A percentile compares a stretch with the other conserved stretches of the same genome.
These are phyloP conservation scores for Aphidius ervi DNA, from an alignment of 1,140 invertebrate genomes.

Conservation along the genomic window DNA sequence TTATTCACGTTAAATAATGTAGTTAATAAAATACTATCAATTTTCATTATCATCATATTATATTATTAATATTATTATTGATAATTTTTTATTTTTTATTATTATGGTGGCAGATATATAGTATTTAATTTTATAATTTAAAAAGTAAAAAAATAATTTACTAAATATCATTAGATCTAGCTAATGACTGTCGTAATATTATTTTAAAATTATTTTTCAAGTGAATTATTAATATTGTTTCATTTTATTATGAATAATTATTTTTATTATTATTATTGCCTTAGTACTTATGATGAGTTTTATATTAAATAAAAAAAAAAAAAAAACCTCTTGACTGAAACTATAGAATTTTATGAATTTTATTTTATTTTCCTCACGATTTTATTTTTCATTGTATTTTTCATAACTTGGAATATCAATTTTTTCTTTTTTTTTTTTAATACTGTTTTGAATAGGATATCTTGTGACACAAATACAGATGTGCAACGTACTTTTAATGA, in stretches of 20 bases:
- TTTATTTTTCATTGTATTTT: slow-evolving; percentile 14
- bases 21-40: slow-evolving; percentile 12
- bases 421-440: slow-evolving; percentile 20
- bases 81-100: background rate
- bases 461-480: slow-evolving; percentile 19
- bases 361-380: slow-evolving; percentile 10
- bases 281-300: background rate
- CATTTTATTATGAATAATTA: slow-evolving; percentile 13
- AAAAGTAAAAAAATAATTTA: slow-evolving; percentile 36
- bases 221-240: slow-evolving; percentile 3
- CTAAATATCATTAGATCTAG: slow-evolving; percentile 50
- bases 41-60: slow-evolving; percentile 6
- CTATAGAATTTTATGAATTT: slow-evolving; percentile 14
- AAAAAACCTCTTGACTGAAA: slow-evolving; percentile 18
- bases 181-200: slow-evolving; percentile 39
- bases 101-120: no score
- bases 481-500: slow-evolving; percentile 30
- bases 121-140: slow-evolving; percentile 29
- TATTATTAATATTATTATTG: background rate
- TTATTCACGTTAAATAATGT: slow-evolving; percentile 30
- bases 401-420: background rate
- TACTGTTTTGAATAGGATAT: background rate
- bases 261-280: slow-evolving; percentile 10
- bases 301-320: background rate
- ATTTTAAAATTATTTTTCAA: background rate